Evolutionary conservation across 1,140 invertebrate species (phyloP), one percentile per base, ranked within the genome.

Genomic region (Diprion similis): DNA sequence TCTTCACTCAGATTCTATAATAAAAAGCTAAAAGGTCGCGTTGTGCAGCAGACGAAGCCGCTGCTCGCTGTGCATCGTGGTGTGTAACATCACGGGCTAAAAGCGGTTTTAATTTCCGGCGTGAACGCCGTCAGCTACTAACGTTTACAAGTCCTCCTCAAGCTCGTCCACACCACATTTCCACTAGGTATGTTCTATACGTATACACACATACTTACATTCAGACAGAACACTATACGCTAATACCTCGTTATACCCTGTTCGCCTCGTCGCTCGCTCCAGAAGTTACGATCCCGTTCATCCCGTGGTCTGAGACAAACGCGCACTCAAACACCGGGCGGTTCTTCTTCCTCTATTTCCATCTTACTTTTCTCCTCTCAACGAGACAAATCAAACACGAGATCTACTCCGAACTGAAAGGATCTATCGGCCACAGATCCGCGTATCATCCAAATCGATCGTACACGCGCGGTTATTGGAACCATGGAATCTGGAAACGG

Each of bases 31-130:
- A 59, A 59, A 59, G 51, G 51, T 59, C 51, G n/a, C n/a, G 9
- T 59, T 15, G 51, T 17, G 11, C 51, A 6, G 51, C n/a, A 15
- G n/a, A 59, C 11, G 47, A 46, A 46, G 64, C 17, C 65, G 66
- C 47, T 24, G 51, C 46, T 9, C 66, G 45, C 51, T 74, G 48
- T 19, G n/a, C 70, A 8, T 11, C 70, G 76, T 9, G 51, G 51
- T 59, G 51, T 37, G 51, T 59, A 59, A 59, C 51, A 59, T 13
- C 11, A 13, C 51, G 51, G n/a, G 78, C 81, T 77, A 85, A 84
- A 84, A 82, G 82, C 80, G 46, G 78, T 83, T 85, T 85, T 85
- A 85, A 85, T 85, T 85, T 85, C 83, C 83, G 83, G 82, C 77
- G 80, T 81, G 82, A 84, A 83, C 84, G n/a, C 51, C 11, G 11